Conservation (phyloP, 1,140 invertebrate species). For the Venustaconcha ellipsiformis region DNA sequence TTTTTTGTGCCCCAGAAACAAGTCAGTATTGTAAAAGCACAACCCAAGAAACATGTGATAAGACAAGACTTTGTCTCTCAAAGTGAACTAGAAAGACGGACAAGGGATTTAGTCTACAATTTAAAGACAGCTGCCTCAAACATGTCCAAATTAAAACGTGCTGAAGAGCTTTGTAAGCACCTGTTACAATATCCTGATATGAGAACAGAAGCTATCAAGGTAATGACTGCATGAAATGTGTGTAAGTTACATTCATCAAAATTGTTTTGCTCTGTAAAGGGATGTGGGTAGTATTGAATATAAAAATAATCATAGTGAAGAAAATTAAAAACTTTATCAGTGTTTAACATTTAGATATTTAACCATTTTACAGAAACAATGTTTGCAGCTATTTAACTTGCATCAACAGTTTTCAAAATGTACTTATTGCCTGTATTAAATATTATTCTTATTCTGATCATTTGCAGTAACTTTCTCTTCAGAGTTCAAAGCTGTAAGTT, state of each 20-base stretch:
- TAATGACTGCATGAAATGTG: conserved; percentile 52
- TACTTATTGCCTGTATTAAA: too few species aligned
- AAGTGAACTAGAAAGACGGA: conserved; percentile 67
- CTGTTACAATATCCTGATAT: conserved; percentile 80
- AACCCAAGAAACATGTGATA: not conserved
- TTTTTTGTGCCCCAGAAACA: too few species aligned
- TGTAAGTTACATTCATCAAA: conserved; percentile 1
- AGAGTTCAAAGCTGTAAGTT: too few species aligned
- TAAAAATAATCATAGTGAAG: not conserved
- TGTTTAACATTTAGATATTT: not conserved
- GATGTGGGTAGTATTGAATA: not conserved
- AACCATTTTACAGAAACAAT: not conserved
- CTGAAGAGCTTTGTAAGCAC: conserved; percentile 79
- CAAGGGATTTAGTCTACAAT: conserved; percentile 77
- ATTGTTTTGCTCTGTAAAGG: not conserved
- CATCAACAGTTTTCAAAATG: too few species aligned
- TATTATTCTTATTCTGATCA: too few species aligned
- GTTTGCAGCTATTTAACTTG: not conserved
- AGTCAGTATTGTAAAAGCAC: too few species aligned
- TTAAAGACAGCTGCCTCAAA: conserved; percentile 74
- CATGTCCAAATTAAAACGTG: conserved; percentile 73
- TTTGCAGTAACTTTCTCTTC: too few species aligned
- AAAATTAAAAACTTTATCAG: not conserved
- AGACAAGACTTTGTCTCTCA: conserved; percentile 42
- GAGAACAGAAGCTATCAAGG: conserved; percentile 78